These are phyloP conservation scores for Meloidogyne floridensis DNA, from an alignment of 1,140 invertebrate genomes.

Conservation along the genomic window DNA sequence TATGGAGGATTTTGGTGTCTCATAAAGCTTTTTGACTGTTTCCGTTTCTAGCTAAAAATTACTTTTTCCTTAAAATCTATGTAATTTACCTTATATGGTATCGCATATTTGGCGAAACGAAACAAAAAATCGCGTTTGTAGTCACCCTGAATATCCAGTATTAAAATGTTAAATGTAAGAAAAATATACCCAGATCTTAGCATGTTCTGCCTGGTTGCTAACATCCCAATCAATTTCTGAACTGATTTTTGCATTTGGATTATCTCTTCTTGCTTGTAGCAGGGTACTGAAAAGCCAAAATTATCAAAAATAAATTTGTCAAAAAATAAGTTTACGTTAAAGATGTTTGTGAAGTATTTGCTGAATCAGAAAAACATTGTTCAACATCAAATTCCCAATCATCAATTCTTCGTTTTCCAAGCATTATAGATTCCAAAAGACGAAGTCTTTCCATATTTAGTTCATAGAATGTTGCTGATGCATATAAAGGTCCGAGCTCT, in stretches of 20 bases:
- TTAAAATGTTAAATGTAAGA: background rate
- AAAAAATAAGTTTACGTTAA: background rate
- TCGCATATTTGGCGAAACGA: conserved; percentile 25
- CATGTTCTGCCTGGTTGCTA: conserved; percentile 23
- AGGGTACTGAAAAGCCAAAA: background rate
- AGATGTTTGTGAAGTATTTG: conserved; percentile 15
- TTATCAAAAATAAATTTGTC: background rate
- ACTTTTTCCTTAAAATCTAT: background rate
- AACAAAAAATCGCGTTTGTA: conserved; percentile 31
- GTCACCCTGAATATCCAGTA: conserved; percentile 9
- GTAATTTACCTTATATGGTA: conserved; percentile 17
- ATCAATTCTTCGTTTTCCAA: conserved; percentile 17
- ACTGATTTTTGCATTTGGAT: conserved; percentile 24
- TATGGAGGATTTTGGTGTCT: conserved; percentile 2
- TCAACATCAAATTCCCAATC: conserved; percentile 30
- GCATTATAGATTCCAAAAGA: conserved; percentile 7
- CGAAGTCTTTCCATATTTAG: conserved; percentile 23
- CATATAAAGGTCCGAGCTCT: conserved; percentile 13
- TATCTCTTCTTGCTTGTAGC: conserved; percentile 14
- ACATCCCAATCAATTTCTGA: conserved; percentile 23
- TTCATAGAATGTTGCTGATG: conserved; percentile 20
- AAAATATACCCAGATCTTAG: conserved; percentile 22
- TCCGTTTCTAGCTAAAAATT: conserved; percentile 8
- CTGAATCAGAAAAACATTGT: conserved; percentile 19
- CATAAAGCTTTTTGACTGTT: conserved; percentile 7